Evolutionary conservation across 2,113 vertebrate species (phyloP).

Genomic region (Phoenicopterus ruber): DNA sequence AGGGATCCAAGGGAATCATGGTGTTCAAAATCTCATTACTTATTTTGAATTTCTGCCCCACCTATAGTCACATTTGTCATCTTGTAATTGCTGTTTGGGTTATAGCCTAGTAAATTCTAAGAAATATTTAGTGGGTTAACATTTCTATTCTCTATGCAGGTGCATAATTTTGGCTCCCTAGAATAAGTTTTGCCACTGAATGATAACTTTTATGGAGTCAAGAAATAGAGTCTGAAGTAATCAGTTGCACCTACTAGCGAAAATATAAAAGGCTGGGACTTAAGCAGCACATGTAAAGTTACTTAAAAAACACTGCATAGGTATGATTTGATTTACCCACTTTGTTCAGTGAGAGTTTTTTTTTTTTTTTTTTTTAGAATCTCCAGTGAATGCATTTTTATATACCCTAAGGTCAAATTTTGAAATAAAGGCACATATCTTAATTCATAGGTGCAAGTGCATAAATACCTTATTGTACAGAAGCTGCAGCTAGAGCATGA

Average conservation of each 20-base stretch:
- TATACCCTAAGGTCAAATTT: not conserved
- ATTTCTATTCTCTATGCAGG: not conserved
- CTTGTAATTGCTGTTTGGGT: not conserved
- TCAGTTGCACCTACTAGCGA: not conserved
- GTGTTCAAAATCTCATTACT: not conserved
- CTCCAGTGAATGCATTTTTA: not conserved
- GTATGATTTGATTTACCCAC: not conserved
- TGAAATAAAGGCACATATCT: not conserved
- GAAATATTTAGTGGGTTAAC: not conserved
- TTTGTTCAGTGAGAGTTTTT: not conserved
- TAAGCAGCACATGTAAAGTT: not conserved
- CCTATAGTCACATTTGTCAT: not conserved
- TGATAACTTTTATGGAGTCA: not conserved
- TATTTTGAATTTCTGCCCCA: not conserved
- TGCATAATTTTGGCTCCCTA: not conserved
- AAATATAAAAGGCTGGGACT: not conserved
- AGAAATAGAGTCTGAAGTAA: not conserved
- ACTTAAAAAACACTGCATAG: not conserved
- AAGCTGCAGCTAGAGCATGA: not conserved
- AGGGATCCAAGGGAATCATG: not conserved
- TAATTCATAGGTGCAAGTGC: not conserved
- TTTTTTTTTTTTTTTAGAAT: not conserved
- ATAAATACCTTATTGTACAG: not conserved
- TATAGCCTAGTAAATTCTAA: not conserved
- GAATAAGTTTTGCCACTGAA: not conserved